Percentiles rank a stretch among this genome's conserved stretches.
Conservation (phyloP, 2,113 vertebrate genomes). For the Oxygymnocypris stewartii region DNA sequence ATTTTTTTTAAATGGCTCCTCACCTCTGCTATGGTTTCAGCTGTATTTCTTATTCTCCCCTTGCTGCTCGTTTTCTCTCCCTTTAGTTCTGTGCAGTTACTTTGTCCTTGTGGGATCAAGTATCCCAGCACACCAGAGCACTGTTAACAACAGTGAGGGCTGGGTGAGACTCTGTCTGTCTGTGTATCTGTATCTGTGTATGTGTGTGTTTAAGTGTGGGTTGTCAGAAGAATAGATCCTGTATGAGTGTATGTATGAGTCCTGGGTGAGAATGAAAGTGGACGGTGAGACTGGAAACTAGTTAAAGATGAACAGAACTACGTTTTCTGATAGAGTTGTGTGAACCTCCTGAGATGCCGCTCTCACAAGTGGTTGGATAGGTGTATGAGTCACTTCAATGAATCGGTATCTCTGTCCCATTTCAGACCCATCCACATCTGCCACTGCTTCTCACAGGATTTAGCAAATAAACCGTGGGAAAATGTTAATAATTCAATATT, state of each 20-base stretch:
- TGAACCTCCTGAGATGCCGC: neutral
- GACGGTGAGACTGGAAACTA: neutral
- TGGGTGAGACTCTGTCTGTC: neutral
- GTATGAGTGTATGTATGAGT: conserved; percentile 24
- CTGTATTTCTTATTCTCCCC: neutral
- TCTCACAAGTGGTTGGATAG: neutral
- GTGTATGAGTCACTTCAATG: neutral
- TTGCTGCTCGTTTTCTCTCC: neutral
- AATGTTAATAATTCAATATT: neutral
- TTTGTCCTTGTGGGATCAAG: conserved; percentile 18
- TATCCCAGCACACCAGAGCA: conserved; percentile 29
- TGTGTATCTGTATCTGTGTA: neutral
- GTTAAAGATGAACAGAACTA: neutral
- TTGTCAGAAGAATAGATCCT: conserved; percentile 2
- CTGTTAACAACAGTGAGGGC: conserved; percentile 30
- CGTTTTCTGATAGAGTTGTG: neutral
- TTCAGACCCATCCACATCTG: neutral
- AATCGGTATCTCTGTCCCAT: neutral
- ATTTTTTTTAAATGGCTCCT: neutral
- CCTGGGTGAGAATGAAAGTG: neutral
- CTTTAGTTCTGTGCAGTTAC: conserved; percentile 19
- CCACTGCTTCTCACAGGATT: neutral
- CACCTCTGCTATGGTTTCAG: neutral
- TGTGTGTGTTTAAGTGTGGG: neutral
- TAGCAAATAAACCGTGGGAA: neutral